Evolutionary conservation across 2,888 invertebrate genomes (phyloP).

Genomic region (Apomyelois bistriatella): DNA sequence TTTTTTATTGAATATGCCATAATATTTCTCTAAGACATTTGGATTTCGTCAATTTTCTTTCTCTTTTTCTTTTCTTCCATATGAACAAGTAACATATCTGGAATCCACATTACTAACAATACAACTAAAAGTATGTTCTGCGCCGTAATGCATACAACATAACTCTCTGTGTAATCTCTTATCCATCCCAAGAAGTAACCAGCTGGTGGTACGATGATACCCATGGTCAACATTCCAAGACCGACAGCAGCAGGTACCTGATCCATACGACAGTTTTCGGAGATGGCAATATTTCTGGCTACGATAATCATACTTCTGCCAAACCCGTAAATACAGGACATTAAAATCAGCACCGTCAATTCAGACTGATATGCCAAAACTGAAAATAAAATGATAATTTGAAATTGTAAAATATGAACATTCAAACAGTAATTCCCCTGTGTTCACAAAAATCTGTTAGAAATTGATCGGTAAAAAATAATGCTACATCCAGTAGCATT

Average conservation of each 20-base stretch:
- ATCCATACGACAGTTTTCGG: constrained; percentile 79
- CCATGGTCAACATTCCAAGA: constrained; percentile 86
- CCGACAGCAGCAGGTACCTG: constrained; percentile 85
- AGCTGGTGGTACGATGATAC: constrained; percentile 82
- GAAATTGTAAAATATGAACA: background rate
- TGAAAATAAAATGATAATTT: constrained; percentile 37
- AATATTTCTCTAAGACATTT: constrained; percentile 31
- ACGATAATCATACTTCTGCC: constrained; percentile 87
- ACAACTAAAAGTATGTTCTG: constrained; percentile 78
- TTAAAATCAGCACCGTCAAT: constrained; percentile 67
- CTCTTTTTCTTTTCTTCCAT: constrained; percentile 49
- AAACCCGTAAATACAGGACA: constrained; percentile 83
- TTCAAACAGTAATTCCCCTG: too few species aligned
- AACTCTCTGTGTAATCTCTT: constrained; percentile 83
- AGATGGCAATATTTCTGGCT: constrained; percentile 84
- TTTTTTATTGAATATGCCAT: background rate
- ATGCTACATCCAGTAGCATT: too few species aligned
- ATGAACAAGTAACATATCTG: constrained; percentile 73
- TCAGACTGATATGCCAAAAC: constrained; percentile 82
- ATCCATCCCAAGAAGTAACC: constrained; percentile 84
- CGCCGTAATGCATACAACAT: constrained; percentile 81
- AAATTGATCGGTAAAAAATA: too few species aligned
- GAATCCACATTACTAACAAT: constrained; percentile 79
- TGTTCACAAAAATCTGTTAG: too few species aligned
- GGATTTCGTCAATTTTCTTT: constrained; percentile 38